Base-by-base conservation (phyloP, 2,797 vertebrate species). In the Sus cebifrons region DNA sequence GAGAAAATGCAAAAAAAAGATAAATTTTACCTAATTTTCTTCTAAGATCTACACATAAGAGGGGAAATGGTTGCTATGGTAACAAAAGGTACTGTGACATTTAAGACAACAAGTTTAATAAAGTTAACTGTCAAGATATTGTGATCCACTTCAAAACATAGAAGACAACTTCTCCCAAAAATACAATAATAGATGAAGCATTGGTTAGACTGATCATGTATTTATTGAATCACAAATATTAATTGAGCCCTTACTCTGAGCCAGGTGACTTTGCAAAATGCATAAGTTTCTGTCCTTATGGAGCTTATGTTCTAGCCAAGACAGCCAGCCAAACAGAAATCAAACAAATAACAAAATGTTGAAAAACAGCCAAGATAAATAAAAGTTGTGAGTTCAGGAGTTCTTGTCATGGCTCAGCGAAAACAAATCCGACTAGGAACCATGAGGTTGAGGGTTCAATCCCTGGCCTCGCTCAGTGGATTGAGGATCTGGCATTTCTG, bases 51-150 rank as follows among this genome's bases (percentile, higher is more conserved):
- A 92, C 6, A 94, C 2, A 40, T 64, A 96, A 70, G 18, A 92
- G 58, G 10, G 13, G 89, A 84, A 78, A 64, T 67, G 29, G 73
- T 84, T 95, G 52, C 74, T 91, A 68, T 92, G 79, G 82, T 36
- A 96, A 81, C 77, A 92, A 95, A 56, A 83, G n/a, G 29, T 27
- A 71, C 54, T 89, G 25, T 81, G 17, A 58, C n/a, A 75, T 67
- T 27, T 78, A 88, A 82, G 32, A 92, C 15, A 65, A 21, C 29
- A 88, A 86, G 23, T 86, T 16, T 79, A 90, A 82, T 83, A 62
- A 95, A 90, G 11, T 87, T 92, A 60, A 90, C 16, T 92, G n/a
- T 91, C 73, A 95, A 85, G 60, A 88, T 64, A 78, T 8, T 86
- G 15, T 70, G 25, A 88, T 5, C 6, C 1, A 79, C 60, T 91